Evolutionary conservation across 1,140 invertebrate species (phyloP), one percentile per base, ranked within the genome.

Genomic region (Aethina tumida): DNA sequence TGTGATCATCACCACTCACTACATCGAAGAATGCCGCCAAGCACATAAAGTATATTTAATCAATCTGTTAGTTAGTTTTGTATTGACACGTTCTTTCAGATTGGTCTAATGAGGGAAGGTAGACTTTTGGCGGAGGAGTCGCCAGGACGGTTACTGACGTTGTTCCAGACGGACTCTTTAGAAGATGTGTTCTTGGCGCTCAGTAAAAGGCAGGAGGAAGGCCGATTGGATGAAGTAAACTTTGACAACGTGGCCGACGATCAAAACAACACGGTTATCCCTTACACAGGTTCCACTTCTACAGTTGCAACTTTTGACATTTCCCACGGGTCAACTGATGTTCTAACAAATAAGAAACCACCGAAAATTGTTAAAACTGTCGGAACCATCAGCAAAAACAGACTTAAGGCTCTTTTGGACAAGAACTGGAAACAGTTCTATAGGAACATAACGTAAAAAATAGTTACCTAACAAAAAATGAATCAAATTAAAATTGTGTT

Each of bases 1-100:
- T 1, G 71, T 86, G 17, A 79, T 96, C 24, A 92, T 96, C 26
- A 96, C 91, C 0, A 96, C 91, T 7, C 91, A 96, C 67, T 96
- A 96, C 53, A 92, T 95, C 26, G 90, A 95, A 56, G 92, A 96
- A 65, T 80, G 88, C 1, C 75, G 79, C 53, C 78, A 89, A 57
- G 84, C 87, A 8, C 68, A 90, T 60, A 78, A 70, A 67, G 88
- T 91, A 39, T 0, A 16, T 8, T n/a, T 30, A 7, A 8, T 4
- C 10, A 2, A 18, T 35, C 9, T 10, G 4, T 9, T 33, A 16
- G 12, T 32, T 32, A 33, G 9, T 2, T 33, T 7, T 2, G 27
- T 29, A 29, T 1, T 12, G 1, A 14, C n/a, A 29, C 10, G 16
- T 15, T 14, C 46, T 41, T 36, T 17, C 51, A 91, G 86, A 87